Conservation (phyloP, 2,113 vertebrate species). For the Meriones unguiculatus region DNA sequence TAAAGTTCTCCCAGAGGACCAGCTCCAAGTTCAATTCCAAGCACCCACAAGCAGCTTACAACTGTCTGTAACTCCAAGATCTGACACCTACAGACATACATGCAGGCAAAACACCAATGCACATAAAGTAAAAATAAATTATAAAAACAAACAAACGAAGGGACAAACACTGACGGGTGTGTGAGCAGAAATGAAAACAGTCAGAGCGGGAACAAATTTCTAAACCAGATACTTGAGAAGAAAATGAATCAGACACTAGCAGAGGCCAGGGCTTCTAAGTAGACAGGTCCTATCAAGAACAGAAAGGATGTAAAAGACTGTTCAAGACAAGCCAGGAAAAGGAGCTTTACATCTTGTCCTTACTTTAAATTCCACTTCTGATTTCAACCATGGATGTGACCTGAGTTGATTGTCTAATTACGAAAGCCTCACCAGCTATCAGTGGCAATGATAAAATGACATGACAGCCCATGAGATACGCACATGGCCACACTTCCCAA, state of each 20-base stretch:
- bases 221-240: not conserved
- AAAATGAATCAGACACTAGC: not conserved
- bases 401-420: not conserved
- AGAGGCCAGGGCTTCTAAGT: not conserved
- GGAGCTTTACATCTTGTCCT: not conserved
- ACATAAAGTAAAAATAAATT: too few species aligned
- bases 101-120: too few species aligned
- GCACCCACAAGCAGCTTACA: too few species aligned
- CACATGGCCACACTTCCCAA: not conserved
- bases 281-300: not conserved
- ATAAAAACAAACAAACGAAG: not conserved
- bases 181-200: not conserved
- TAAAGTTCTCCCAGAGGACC: too few species aligned
- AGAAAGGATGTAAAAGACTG: not conserved
- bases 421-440: not conserved
- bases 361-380: not conserved
- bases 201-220: not conserved
- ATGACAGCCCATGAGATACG: not conserved
- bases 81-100: too few species aligned
- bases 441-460: not conserved
- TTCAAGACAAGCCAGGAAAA: slow-evolving; percentile 24
- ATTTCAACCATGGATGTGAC: not conserved
- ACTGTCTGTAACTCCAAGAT: too few species aligned
- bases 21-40: too few species aligned
- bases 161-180: too few species aligned